A percentile compares a stretch with the other conserved stretches of the same genome.
phyloP scores from a whole-genome alignment of 2,888 invertebrate species.

The Boloria euphrosyne region DNA sequence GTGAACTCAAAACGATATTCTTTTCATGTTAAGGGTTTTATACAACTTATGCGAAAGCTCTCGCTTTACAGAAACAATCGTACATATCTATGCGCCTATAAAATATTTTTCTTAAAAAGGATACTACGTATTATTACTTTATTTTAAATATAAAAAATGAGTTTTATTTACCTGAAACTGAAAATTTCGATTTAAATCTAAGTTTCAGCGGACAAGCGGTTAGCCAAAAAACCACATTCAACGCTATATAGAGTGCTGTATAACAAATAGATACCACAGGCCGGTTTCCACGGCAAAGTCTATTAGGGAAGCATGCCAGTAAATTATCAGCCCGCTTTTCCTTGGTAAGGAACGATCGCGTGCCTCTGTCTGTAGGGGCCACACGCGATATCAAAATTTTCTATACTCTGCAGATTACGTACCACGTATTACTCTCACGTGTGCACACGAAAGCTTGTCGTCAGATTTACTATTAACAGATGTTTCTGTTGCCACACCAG shows the following conservation, averaged over 20 bases:
- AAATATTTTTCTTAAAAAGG: too few species aligned
- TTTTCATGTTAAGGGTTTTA: too few species aligned
- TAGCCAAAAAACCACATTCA: slow-evolving; percentile 17
- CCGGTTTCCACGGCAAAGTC: slow-evolving; percentile 39
- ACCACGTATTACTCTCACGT: slow-evolving; percentile 39
- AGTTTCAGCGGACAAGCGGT: slow-evolving; percentile 11
- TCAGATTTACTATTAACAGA: slow-evolving; percentile 32
- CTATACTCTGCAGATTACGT: slow-evolving; percentile 64
- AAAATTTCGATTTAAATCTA: background rate
- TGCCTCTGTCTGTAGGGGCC: slow-evolving; percentile 57
- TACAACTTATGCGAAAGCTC: too few species aligned
- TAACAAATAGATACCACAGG: slow-evolving; percentile 27
- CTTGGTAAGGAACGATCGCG: slow-evolving; percentile 65
- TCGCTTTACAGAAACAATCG: too few species aligned
- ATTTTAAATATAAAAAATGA: too few species aligned
- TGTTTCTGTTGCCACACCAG: slow-evolving; percentile 21
- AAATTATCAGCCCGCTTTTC: slow-evolving; percentile 64
- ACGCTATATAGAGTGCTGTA: slow-evolving; percentile 9
- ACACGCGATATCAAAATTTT: slow-evolving; percentile 77
- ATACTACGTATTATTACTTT: too few species aligned
- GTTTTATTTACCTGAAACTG: background rate
- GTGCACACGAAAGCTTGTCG: slow-evolving; percentile 34
- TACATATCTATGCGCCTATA: too few species aligned
- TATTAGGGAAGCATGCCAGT: slow-evolving; percentile 54
- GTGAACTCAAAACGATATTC: too few species aligned